phyloP scores from a whole-genome alignment of 2,888 invertebrate genomes.

The Timema podura region DNA sequence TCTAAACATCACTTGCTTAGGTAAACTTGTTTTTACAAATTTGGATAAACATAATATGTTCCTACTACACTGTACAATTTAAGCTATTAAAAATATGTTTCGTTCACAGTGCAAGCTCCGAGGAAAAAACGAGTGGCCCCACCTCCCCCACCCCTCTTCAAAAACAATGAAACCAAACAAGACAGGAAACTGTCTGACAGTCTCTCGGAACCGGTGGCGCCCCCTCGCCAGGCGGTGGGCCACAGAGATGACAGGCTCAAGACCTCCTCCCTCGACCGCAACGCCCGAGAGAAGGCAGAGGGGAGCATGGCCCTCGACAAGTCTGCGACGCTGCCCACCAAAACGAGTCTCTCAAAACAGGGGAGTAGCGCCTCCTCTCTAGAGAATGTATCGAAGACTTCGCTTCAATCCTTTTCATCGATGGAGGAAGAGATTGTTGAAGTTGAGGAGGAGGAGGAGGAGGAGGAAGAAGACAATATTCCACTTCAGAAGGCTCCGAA shows the following conservation, averaged over 20 bases:
- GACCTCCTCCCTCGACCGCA: slow-evolving; percentile 21
- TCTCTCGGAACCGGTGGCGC: background rate
- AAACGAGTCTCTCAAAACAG: slow-evolving; percentile 12
- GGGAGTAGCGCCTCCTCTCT: slow-evolving; percentile 11
- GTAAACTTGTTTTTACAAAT: too few relatives aligned
- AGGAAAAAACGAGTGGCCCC: slow-evolving; percentile 58
- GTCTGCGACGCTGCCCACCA: slow-evolving; percentile 15
- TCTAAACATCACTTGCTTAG: too few relatives aligned
- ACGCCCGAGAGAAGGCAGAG: slow-evolving; percentile 8
- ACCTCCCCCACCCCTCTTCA: slow-evolving; percentile 38
- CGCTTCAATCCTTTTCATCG: background rate
- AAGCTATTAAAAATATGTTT: slow-evolving; percentile 26
- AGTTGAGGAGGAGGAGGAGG: background rate
- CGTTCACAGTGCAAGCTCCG: slow-evolving; percentile 43
- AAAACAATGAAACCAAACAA: background rate
- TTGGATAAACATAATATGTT: too few relatives aligned
- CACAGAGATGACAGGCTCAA: slow-evolving; percentile 5
- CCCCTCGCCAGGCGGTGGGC: background rate
- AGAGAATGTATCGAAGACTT: background rate
- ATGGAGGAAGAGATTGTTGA: background rate
- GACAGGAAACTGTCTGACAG: background rate
- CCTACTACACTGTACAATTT: too few relatives aligned
- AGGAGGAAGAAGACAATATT: background rate
- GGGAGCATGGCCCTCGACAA: slow-evolving; percentile 13
- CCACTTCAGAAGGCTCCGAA: too few relatives aligned